phyloP scores from a whole-genome alignment of 2,113 vertebrate genomes.

The Periophthalmodon schlosseri region DNA sequence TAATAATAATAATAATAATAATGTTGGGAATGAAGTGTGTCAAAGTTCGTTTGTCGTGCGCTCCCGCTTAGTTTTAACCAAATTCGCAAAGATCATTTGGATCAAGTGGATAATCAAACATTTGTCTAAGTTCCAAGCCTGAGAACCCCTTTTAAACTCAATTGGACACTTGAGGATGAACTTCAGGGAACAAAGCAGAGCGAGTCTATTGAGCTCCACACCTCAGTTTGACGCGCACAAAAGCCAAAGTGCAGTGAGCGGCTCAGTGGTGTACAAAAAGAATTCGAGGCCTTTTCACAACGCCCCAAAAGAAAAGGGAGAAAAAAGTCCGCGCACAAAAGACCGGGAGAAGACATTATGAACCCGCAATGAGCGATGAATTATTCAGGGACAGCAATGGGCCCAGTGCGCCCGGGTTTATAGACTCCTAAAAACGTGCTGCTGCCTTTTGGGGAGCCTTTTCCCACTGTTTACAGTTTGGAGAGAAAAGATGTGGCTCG shows the following conservation, averaged over 20 bases:
- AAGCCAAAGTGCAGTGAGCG: slow-evolving; percentile 88
- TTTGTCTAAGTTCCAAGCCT: slow-evolving; percentile 94
- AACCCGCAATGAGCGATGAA: slow-evolving; percentile 99
- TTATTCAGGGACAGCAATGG: slow-evolving; percentile 97
- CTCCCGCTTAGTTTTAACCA: slow-evolving; percentile 31
- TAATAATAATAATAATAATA: not conserved
- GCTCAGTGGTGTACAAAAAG: slow-evolving; percentile 96
- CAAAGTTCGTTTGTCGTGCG: slow-evolving; percentile 12
- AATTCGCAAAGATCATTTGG: slow-evolving; percentile 70
- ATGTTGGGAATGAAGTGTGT: not conserved
- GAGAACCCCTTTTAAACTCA: slow-evolving; percentile 90
- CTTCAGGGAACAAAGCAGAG: slow-evolving; percentile 96
- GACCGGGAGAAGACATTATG: slow-evolving; percentile 97
- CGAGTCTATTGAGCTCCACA: slow-evolving; percentile 99
- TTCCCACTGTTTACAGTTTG: slow-evolving; percentile 63
- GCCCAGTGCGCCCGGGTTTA: slow-evolving; percentile 86
- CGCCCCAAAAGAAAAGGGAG: slow-evolving; percentile 90
- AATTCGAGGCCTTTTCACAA: slow-evolving; percentile 95
- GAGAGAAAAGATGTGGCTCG: slow-evolving; percentile 28
- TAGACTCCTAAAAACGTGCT: slow-evolving; percentile 83
- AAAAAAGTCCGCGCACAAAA: slow-evolving; percentile 95
- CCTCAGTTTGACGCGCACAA: slow-evolving; percentile 94
- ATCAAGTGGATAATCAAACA: slow-evolving; percentile 98
- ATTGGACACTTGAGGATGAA: slow-evolving; percentile 99
- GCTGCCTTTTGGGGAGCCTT: slow-evolving; percentile 76